Conservation (phyloP, 2,113 vertebrate genomes). For the Oceanodroma tethys region DNA sequence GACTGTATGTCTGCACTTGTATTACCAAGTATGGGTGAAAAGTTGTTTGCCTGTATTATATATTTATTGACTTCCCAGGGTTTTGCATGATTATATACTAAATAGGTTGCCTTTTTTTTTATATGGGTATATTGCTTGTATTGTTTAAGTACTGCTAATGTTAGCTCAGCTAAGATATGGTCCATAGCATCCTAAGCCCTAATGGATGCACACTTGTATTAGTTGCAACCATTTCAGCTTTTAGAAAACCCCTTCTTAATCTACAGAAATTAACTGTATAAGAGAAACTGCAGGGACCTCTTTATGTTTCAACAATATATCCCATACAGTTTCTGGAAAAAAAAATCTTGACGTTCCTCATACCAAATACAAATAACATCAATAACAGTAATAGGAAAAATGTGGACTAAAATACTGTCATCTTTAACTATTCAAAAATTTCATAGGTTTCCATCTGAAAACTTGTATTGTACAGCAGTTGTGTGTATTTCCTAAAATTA, state of each 20-base stretch:
- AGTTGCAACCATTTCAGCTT: not conserved
- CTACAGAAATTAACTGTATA: not conserved
- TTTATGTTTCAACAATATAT: not conserved
- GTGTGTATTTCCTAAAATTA: not conserved
- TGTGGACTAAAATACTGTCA: not conserved
- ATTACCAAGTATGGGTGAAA: not conserved
- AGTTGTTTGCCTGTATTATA: not conserved
- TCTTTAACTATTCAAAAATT: not conserved
- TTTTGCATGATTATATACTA: not conserved
- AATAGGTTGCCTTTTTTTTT: not conserved
- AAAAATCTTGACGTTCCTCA: not conserved
- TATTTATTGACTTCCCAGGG: not conserved
- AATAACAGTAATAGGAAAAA: not conserved
- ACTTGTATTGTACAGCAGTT: not conserved
- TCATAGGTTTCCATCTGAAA: not conserved
- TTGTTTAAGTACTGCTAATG: not conserved
- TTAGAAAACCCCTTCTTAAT: not conserved
- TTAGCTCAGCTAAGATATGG: not conserved
- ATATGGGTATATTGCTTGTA: not conserved
- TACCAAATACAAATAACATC: not conserved
- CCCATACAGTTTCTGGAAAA: not conserved
- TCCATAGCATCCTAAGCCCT: not conserved
- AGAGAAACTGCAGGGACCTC: not conserved
- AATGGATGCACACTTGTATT: not conserved
- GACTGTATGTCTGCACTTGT: not conserved